Evolutionary conservation across 2,888 invertebrate genomes (phyloP).

Genomic region (Torymus aiolomorphi): DNA sequence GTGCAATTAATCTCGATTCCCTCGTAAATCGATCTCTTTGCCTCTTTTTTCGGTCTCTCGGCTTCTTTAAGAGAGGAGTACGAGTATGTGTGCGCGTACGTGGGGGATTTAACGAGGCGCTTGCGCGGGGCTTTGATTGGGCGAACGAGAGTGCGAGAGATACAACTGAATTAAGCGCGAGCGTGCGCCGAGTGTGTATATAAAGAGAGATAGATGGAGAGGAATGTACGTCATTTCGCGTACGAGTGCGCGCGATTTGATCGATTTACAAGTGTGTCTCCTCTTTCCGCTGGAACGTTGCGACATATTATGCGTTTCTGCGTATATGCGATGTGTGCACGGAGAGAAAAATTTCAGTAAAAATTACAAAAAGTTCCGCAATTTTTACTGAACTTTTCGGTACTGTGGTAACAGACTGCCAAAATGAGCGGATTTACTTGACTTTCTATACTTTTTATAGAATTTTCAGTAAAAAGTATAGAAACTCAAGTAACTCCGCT

Average conservation of each 20-base stretch:
- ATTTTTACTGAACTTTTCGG: no score
- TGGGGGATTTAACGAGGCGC: slow-evolving; percentile 24
- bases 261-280: neutral
- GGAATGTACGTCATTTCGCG: neutral
- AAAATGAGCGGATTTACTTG: no score
- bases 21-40: neutral
- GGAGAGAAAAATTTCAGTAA: no score
- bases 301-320: no score
- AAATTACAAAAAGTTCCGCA: no score
- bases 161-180: slow-evolving; percentile 34
- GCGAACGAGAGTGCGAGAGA: slow-evolving; percentile 33
- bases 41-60: neutral
- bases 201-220: no score
- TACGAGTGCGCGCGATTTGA: neutral
- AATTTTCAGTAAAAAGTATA: no score
- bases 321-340: no score
- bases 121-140: slow-evolving; percentile 29
- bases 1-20: no score
- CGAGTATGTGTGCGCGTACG: neutral
- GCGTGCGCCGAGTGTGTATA: neutral
- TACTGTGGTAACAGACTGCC: no score
- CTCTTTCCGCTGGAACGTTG: neutral
- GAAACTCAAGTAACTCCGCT: no score
- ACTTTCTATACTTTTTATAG: no score
- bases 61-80: neutral